A percentile compares a stretch with the other conserved stretches of the same genome.
Conservation (phyloP, 2,888 invertebrate species). For the Oscheius sp. region DNA sequence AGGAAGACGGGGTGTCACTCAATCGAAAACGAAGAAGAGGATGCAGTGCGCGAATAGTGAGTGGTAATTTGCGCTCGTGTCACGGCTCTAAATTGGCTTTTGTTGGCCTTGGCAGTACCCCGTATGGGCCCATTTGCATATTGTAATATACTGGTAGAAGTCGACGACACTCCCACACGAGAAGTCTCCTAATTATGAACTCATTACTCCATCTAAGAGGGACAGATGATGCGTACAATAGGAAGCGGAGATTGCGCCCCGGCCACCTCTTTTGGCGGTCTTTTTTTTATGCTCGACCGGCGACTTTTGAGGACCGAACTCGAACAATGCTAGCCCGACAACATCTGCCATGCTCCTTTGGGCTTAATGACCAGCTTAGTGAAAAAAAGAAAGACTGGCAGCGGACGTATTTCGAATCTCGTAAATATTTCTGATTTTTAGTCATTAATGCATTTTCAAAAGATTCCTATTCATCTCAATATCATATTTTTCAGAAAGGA, state of each 20-base stretch:
- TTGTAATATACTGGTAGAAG: conserved; percentile 16
- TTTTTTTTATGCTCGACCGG: conserved; percentile 12
- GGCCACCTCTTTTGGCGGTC: conserved; percentile 24
- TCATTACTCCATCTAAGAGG: neutral
- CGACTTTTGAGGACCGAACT: conserved; percentile 26
- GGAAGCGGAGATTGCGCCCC: conserved; percentile 32
- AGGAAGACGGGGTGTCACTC: conserved; percentile 1
- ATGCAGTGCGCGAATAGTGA: conserved; percentile 30
- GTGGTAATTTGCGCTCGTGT: conserved; percentile 32
- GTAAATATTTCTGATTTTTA: no score
- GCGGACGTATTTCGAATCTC: no score
- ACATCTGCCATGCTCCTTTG: conserved; percentile 31
- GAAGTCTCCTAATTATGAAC: neutral
- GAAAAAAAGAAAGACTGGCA: conserved; percentile 13
- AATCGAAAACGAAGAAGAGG: conserved; percentile 19
- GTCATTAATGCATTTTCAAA: no score
- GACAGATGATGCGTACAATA: conserved; percentile 31
- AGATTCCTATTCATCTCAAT: no score
- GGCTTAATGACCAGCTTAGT: conserved; percentile 6
- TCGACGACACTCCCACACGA: neutral
- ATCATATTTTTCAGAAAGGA: conserved; percentile 3
- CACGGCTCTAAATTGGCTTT: conserved; percentile 36
- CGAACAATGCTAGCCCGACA: conserved; percentile 20
- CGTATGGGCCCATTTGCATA: conserved; percentile 30
- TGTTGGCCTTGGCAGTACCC: conserved; percentile 27